phyloP scores from a whole-genome alignment of 2,888 invertebrate species.

The Tipula lateralis region DNA sequence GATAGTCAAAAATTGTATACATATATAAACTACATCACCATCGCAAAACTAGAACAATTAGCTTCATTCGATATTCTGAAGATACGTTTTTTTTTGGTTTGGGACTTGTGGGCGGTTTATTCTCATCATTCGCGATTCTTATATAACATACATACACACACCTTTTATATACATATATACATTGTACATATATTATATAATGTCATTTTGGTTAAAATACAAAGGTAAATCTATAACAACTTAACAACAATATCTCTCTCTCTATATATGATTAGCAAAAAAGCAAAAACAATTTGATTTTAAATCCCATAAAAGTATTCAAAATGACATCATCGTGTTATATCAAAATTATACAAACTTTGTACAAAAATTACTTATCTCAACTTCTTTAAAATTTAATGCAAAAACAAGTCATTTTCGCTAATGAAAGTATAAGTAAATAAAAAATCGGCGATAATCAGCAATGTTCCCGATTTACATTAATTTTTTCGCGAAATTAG shows the following conservation, averaged over 20 bases:
- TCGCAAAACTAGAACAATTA: not conserved
- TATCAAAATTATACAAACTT: not conserved
- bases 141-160: not conserved
- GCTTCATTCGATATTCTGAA: not conserved
- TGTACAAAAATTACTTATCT: not conserved
- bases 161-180: not conserved
- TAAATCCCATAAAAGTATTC: not conserved
- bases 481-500: not conserved
- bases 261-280: not conserved
- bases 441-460: not conserved
- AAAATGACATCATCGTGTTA: not conserved
- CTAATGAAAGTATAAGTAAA: not conserved
- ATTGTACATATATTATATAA: not conserved
- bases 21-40: not conserved
- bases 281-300: not conserved
- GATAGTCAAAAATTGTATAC: not conserved
- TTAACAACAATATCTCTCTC: not conserved
- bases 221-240: not conserved
- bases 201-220: not conserved
- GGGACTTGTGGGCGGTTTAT: not conserved
- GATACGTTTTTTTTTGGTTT: not conserved
- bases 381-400: not conserved
- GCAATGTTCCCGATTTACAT: not conserved
- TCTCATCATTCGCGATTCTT: not conserved
- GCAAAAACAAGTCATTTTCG: not conserved